Evolutionary conservation across 2,797 vertebrate species (phyloP).

Genomic region (Aselliscus stoliczkanus): DNA sequence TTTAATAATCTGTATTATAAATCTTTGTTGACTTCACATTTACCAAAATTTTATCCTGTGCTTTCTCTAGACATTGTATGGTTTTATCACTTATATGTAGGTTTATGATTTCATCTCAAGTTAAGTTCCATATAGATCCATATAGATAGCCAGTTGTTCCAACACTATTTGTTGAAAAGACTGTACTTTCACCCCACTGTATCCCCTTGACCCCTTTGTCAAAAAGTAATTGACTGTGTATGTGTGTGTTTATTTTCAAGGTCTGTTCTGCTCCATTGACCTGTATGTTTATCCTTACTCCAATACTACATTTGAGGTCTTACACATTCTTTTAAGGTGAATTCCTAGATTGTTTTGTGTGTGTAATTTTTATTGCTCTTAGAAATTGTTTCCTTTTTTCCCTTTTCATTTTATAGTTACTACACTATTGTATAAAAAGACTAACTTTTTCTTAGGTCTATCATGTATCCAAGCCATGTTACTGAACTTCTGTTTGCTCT

Average conservation of each 20-base stretch:
- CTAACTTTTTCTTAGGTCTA: neutral
- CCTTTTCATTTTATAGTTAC: conserved; percentile 15
- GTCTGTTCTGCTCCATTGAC: neutral
- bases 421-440: neutral
- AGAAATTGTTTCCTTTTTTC: neutral
- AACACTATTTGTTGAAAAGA: conserved; percentile 19
- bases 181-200: neutral
- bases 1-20: conserved; percentile 10
- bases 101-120: neutral
- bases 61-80: neutral
- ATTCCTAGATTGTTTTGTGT: neutral
- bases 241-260: neutral
- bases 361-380: conserved; percentile 25
- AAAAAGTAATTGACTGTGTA: neutral
- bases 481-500: conserved; percentile 6
- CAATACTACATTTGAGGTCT: neutral
- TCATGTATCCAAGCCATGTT: neutral
- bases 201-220: neutral
- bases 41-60: neutral
- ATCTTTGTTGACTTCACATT: neutral
- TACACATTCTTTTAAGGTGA: neutral
- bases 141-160: neutral
- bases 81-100: conserved; percentile 2
- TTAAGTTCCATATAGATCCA: neutral
- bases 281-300: neutral